Evolutionary conservation across 2,888 invertebrate genomes (phyloP), one percentile per base, ranked within the genome.

Genomic region (Portevinia maculata): DNA sequence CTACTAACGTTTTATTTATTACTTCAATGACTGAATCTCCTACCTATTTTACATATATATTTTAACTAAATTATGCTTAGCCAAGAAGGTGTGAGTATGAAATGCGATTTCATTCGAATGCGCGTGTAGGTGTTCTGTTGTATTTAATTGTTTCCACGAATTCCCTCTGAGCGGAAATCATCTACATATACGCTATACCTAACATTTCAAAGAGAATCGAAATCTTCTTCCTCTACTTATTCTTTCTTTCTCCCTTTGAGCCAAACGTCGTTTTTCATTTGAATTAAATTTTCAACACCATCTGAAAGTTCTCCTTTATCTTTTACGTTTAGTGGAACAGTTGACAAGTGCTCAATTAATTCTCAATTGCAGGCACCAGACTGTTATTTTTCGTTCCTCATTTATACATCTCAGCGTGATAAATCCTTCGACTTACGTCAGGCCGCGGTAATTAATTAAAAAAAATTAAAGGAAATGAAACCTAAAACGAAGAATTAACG

Each of bases 371-470:
- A 55, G 76, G 50, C 44, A 13, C 34, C 71, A 62, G 69, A 39
- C 44, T 13, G 28, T 53, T 46, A n/a, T 64, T 52, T 17, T 46
- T 24, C 52, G 15, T 39, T 37, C 62, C 13, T 53, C 60, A 59
- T 69, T 76, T 69, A 53, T 76, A 60, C 15, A 39, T 60, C 34
- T 69, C 53, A 39, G 30, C 32, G 46, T 1, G 44, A 46, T 37
- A 55, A 69, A 57, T 57, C 57, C 71, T 55, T 70, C 62, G 76
- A 50, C 70, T 75, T 59, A 17, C 30, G 21, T 17, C 64, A 44
- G 32, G 28, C 34, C 24, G 39, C 17, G 41, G 62, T 71, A 78
- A 78, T 78, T 78, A 78, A 78, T 78, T 78, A 44, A 64, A 70
- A 76, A n/a, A 48, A 48, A 11, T 24, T 48, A 32, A 62, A 55